Base-by-base conservation (phyloP, 2,113 vertebrate species). In the Carassius gibelio region DNA sequence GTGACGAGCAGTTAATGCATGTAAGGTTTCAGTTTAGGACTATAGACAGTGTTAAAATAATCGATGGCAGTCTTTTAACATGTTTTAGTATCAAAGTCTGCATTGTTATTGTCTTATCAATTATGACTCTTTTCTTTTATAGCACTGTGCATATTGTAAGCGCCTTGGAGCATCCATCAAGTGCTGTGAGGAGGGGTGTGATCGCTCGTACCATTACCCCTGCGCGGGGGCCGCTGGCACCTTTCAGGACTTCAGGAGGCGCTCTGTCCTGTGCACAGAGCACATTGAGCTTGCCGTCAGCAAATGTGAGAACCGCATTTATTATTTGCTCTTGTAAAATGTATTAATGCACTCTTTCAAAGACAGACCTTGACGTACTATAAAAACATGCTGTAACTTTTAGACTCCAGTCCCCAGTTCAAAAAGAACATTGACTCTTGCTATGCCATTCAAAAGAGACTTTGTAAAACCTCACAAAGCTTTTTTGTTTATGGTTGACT, bases 131-230 rank as follows among this genome's bases (percentile, higher is more conserved):
- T 75, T 82, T 82, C 86, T 36, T 88, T 82, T 92, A 7, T 91
- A 99, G 98, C 95, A 96, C 94, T 99, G 98, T 99, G 97, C 97
- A 94, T 99, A 98, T 96, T 99, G 98, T 95, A 99, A 99, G 96
- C 98, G 97, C 96, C 97, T 99, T 96, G 98, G 98, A 97, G 98
- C 98, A 96, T 99, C 97, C 96, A 97, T 99, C 95, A 98, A 97
- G 97, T 99, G 98, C 98, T 99, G 97, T 97, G 98, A 98, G 95
- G 96, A 99, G 96, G 96, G 95, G 91, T 99, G 98, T 94, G 93
- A 95, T 93, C 97, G 96, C 95, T 95, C 93, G 89, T 99, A 99
- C 95, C 98, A 99, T 96, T 99, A 97, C 90, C 98, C 98, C 61
- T 99, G 98, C 93, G 98, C 97, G 81, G 97, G 97, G 90, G 97